Percentiles rank a stretch among this genome's conserved stretches.
Evolutionary conservation across 1,140 invertebrate genomes (phyloP).

Genomic region (Bombyx mori): DNA sequence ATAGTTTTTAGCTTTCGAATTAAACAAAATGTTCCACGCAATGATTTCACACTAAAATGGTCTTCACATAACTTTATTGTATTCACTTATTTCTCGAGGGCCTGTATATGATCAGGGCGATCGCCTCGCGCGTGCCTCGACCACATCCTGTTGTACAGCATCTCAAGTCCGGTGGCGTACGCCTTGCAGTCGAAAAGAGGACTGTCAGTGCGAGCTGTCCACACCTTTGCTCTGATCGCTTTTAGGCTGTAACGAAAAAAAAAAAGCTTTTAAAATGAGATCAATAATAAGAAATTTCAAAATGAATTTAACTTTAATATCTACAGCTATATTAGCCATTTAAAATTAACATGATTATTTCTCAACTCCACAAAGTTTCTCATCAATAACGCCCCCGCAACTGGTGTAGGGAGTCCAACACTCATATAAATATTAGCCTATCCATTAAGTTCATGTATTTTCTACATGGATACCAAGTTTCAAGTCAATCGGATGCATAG

Average conservation of each 20-base stretch:
- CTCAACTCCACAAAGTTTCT: no score
- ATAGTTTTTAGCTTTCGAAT: no score
- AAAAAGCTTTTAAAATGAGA: background rate
- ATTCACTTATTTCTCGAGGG: constrained; percentile 62
- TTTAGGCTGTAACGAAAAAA: constrained; percentile 78
- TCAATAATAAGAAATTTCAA: background rate
- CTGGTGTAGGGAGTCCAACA: no score
- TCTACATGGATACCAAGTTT: no score
- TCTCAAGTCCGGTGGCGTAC: constrained; percentile 93
- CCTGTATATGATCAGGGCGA: constrained; percentile 85
- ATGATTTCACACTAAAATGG: no score
- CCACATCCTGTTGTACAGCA: constrained; percentile 92
- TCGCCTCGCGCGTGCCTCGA: constrained; percentile 79
- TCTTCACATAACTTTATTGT: background rate
- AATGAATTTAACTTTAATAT: background rate
- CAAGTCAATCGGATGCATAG: no score
- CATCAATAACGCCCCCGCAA: no score
- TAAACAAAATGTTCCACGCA: no score
- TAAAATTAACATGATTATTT: no score
- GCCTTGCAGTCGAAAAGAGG: constrained; percentile 94
- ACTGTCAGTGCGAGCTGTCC: constrained; percentile 90
- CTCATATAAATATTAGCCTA: no score
- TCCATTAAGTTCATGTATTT: no score
- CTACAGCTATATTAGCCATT: no score
- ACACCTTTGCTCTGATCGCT: constrained; percentile 94